phyloP scores from a whole-genome alignment of 1,140 invertebrate species.

The Oreohelix idahoensis region DNA sequence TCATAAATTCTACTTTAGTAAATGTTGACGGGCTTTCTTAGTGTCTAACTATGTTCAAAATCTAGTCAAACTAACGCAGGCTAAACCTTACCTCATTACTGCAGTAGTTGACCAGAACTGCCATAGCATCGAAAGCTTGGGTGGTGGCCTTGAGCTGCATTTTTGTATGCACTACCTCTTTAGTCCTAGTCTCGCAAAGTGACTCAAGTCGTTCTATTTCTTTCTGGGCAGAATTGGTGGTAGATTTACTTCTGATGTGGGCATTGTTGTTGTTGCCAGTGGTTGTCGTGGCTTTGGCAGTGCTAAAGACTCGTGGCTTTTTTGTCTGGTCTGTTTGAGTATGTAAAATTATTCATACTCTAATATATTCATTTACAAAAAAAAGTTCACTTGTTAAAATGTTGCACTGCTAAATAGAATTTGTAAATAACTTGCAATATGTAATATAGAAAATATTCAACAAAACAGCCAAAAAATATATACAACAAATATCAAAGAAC shows the following conservation, averaged over 20 bases:
- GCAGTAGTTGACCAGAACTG: constrained; percentile 71
- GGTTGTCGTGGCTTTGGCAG: neutral
- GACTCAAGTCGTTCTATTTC: constrained; percentile 72
- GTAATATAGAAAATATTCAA: too few relatives aligned
- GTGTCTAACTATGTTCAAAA: too few relatives aligned
- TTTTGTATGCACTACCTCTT: constrained; percentile 70
- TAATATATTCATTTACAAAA: too few relatives aligned
- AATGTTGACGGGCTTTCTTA: too few relatives aligned
- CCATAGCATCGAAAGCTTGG: constrained; percentile 71
- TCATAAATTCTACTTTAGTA: too few relatives aligned
- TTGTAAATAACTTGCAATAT: too few relatives aligned
- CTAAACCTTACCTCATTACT: constrained; percentile 67
- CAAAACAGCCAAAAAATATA: too few relatives aligned
- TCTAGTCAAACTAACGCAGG: too few relatives aligned
- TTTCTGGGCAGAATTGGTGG: neutral
- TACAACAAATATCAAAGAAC: too few relatives aligned
- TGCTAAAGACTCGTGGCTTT: neutral
- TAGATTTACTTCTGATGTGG: neutral
- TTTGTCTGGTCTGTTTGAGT: neutral
- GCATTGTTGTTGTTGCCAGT: neutral
- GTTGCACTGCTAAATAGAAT: too few relatives aligned
- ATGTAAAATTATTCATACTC: too few relatives aligned
- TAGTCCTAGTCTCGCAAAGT: constrained; percentile 72
- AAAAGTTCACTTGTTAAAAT: too few relatives aligned
- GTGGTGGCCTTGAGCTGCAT: constrained; percentile 68